Conservation (phyloP, 2,797 vertebrate genomes). For the Myotis daubentonii region DNA sequence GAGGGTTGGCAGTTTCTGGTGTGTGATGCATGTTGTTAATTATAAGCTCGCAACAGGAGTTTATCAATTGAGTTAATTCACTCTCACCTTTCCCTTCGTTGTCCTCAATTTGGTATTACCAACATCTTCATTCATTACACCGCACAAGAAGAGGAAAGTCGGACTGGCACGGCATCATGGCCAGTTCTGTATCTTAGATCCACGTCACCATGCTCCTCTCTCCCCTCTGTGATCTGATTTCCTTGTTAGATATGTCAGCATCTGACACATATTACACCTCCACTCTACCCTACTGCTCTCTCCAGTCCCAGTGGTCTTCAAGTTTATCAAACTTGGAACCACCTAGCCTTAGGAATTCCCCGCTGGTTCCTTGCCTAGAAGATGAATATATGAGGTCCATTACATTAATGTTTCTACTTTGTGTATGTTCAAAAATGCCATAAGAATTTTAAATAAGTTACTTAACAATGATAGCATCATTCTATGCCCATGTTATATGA, state of each 20-base stretch:
- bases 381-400: background rate
- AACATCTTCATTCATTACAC: background rate
- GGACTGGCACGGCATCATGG: background rate
- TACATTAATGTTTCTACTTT: background rate
- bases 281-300: background rate
- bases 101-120: background rate
- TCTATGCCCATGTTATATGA: background rate
- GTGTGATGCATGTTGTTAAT: fast-evolving
- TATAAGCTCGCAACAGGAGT: background rate
- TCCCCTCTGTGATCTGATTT: background rate
- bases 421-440: background rate
- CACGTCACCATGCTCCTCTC: background rate
- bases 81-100: background rate
- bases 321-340: background rate
- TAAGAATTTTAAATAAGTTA: background rate
- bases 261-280: background rate
- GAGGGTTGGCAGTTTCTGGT: background rate
- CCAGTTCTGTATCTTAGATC: background rate
- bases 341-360: background rate
- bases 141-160: background rate
- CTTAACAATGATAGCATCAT: background rate
- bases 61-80: background rate
- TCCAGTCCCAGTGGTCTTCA: background rate
- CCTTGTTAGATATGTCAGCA: background rate
- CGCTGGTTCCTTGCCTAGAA: background rate